Percentiles rank a stretch among this genome's conserved stretches.
Conservation (phyloP, 2,797 vertebrate genomes). For the Monodelphis domestica region DNA sequence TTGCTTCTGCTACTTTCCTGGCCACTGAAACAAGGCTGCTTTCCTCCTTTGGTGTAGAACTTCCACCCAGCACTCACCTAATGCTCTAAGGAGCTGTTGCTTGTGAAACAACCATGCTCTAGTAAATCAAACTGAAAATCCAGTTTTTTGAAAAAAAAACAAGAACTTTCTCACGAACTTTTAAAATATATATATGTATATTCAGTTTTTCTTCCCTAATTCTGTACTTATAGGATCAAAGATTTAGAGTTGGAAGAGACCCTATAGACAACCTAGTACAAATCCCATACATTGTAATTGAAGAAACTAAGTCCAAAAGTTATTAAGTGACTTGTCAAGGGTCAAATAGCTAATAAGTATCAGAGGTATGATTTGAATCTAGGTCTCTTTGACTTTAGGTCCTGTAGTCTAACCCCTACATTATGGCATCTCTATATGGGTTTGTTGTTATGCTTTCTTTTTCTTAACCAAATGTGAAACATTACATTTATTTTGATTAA, state of each 20-base stretch:
- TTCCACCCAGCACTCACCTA: too few species aligned
- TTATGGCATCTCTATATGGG: neutral
- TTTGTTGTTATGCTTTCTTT: neutral
- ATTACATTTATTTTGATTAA: neutral
- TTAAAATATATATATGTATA: too few species aligned
- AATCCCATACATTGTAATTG: neutral
- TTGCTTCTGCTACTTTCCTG: too few species aligned
- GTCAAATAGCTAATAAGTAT: neutral
- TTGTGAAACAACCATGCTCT: too few species aligned
- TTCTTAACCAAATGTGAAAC: neutral
- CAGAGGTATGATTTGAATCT: neutral
- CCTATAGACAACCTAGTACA: neutral
- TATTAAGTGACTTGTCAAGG: neutral
- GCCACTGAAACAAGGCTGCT: too few species aligned
- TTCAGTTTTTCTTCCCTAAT: neutral
- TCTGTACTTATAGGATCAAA: neutral
- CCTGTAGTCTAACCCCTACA: neutral
- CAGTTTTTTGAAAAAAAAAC: too few species aligned
- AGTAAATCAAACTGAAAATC: too few species aligned
- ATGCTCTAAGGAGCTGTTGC: too few species aligned
- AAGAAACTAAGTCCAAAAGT: neutral
- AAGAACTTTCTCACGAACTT: neutral
- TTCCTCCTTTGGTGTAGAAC: too few species aligned
- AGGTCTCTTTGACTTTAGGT: neutral
- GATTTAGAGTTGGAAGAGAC: neutral